phyloP scores from a whole-genome alignment of 2,888 invertebrate species.

The Adela reaumurella region DNA sequence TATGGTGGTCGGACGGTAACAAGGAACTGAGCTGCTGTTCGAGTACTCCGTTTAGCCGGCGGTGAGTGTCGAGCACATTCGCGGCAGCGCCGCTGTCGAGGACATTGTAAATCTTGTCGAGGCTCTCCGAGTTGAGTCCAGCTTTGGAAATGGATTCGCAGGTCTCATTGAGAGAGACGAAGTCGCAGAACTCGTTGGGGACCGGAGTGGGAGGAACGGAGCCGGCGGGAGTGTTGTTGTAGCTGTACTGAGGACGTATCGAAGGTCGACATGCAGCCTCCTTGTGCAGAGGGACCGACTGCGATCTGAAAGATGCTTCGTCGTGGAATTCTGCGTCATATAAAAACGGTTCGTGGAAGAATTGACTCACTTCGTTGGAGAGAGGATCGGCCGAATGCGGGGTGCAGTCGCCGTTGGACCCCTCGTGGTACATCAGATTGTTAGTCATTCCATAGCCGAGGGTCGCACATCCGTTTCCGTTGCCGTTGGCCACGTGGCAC shows the following conservation, averaged over 20 bases:
- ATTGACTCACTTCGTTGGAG: slow-evolving; percentile 60
- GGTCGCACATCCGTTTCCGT: slow-evolving; percentile 23
- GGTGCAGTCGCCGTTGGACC: slow-evolving; percentile 26
- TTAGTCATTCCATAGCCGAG: slow-evolving; percentile 24
- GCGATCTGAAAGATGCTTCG: slow-evolving; percentile 58
- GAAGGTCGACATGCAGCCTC: slow-evolving; percentile 28
- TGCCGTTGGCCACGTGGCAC: slow-evolving; percentile 31
- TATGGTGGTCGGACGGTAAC: neutral
- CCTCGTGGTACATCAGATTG: slow-evolving; percentile 21
- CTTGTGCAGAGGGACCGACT: slow-evolving; percentile 73
- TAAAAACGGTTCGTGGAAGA: slow-evolving; percentile 50
- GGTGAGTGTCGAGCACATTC: slow-evolving; percentile 29
- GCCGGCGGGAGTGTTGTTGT: slow-evolving; percentile 56
- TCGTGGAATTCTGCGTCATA: slow-evolving; percentile 39
- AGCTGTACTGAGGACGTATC: slow-evolving; percentile 17
- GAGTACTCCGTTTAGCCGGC: slow-evolving; percentile 33
- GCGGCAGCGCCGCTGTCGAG: slow-evolving; percentile 47
- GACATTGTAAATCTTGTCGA: slow-evolving; percentile 64
- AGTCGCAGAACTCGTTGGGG: slow-evolving; percentile 69
- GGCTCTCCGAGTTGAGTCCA: slow-evolving; percentile 56
- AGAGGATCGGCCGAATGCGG: slow-evolving; percentile 47
- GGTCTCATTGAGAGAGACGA: slow-evolving; percentile 58
- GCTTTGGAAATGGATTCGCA: slow-evolving; percentile 48
- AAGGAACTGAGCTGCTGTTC: neutral
- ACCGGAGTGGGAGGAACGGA: slow-evolving; percentile 67